Conservation (phyloP, 2,888 invertebrate species). For the Cylloceria caligata region DNA sequence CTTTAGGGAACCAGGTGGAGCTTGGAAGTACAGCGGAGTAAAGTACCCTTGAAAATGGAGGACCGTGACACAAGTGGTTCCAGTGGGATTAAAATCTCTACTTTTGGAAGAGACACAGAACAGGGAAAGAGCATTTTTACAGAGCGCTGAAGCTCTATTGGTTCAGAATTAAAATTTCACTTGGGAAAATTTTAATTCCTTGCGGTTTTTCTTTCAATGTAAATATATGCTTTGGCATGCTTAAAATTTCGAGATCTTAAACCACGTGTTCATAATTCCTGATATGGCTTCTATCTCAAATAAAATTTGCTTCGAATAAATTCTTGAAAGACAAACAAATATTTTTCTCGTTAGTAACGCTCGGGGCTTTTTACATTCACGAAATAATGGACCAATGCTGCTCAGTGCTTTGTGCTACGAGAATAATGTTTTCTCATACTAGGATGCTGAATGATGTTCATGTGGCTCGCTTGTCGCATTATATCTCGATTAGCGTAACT, state of each 20-base stretch:
- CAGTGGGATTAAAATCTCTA: constrained; percentile 35
- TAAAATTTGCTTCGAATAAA: too few relatives aligned
- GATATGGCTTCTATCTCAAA: background rate
- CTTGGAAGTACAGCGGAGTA: background rate
- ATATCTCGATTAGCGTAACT: constrained; percentile 58
- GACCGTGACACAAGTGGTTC: constrained; percentile 5
- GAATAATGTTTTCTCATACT: constrained; percentile 35
- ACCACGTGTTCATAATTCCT: background rate
- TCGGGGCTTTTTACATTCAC: background rate
- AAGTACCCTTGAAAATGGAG: background rate
- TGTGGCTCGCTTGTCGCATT: constrained; percentile 49
- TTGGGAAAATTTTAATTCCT: background rate
- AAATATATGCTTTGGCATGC: background rate
- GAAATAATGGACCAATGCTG: constrained; percentile 34
- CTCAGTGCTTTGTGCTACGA: constrained; percentile 1
- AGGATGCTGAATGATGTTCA: background rate
- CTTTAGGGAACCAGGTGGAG: constrained; percentile 21
- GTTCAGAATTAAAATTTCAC: constrained; percentile 46
- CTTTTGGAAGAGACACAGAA: background rate
- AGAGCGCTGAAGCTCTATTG: constrained; percentile 8
- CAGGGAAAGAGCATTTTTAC: background rate
- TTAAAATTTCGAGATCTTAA: background rate
- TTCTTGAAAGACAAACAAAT: too few relatives aligned
- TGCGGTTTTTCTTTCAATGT: background rate
- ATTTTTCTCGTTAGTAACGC: constrained; percentile 7